A percentile compares a stretch with the other conserved stretches of the same genome.
These are phyloP conservation scores for Mimas tiliae DNA, from an alignment of 2,888 invertebrate genomes.

Conservation along the genomic window DNA sequence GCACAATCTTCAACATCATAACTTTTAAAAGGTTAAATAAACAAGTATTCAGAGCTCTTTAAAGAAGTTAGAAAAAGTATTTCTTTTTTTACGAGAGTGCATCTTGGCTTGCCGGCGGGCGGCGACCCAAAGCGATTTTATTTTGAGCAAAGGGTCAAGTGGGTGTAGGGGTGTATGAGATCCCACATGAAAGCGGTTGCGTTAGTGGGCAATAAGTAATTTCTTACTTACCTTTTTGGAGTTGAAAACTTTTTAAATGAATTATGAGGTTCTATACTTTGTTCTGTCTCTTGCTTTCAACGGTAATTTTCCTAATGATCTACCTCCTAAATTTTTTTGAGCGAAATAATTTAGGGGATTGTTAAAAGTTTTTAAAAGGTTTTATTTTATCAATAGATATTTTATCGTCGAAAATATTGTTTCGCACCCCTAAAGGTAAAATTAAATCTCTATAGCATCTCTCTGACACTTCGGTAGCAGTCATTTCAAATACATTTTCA, in stretches of 20 bases:
- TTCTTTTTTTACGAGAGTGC: slow-evolving; percentile 33
- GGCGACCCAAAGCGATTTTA: slow-evolving; percentile 48
- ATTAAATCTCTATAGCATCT: no score
- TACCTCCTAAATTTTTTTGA: background rate
- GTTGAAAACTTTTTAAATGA: slow-evolving; percentile 46
- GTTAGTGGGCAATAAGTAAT: slow-evolving; percentile 55
- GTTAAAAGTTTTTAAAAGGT: background rate
- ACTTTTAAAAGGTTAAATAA: background rate
- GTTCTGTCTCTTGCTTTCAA: background rate
- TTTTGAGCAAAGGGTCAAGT: slow-evolving; percentile 56
- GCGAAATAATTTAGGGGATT: background rate
- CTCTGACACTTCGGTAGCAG: no score
- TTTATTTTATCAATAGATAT: background rate
- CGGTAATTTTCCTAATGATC: background rate
- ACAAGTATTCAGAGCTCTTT: background rate
- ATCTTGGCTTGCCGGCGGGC: slow-evolving; percentile 39
- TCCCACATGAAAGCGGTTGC: slow-evolving; percentile 50
- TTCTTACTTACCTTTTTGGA: slow-evolving; percentile 44
- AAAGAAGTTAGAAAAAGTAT: background rate
- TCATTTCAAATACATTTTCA: no score
- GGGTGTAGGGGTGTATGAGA: slow-evolving; percentile 39
- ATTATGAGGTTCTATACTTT: slow-evolving; percentile 34
- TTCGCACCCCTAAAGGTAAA: no score
- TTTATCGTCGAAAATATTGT: background rate
- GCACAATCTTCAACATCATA: no score